Evolutionary conservation across 2,113 vertebrate species (phyloP), one percentile per base, ranked within the genome.

Genomic region (Pluvialis apricaria): DNA sequence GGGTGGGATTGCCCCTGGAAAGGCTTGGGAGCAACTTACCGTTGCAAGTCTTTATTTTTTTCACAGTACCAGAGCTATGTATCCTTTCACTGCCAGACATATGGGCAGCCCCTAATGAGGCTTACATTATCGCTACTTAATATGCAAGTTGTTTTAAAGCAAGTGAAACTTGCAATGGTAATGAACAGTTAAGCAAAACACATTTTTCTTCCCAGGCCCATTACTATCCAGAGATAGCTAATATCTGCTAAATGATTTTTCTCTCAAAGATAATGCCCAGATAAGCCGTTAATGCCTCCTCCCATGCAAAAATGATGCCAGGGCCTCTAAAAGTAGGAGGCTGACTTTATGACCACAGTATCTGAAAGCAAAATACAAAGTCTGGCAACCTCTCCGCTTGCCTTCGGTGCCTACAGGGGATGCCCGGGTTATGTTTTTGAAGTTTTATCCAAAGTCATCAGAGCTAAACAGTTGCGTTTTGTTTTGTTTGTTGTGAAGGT

Each of bases 81-180:
- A 55, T 92, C 40, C 65, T 75, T 69, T 71, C 73, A 10, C 60
- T 84, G 61, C 61, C 61, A 95, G 94, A 75, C 83, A 91, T 94
- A 91, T 88, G 69, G 81, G 90, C 82, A 92, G 92, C 57, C 86
- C 93, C 78, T 96, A 97, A 94, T 95, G 94, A 96, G 96, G 73
- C 92, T 96, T 95, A 79, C 57, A 94, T 96, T 96, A 94, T 84
- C 92, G 83, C 95, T 95, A 79, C 81, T 97, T 97, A 95, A 97
- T 95, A 96, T 91, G 92, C 94, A 94, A 96, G 97, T 95, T 97
- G 88, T 94, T 94, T 71, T 90, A 94, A 95, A 95, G 94, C 86
- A 85, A 91, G 88, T 72, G 83, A 94, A 89, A 95, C 83, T 96
- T 57, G 83, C 69, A 54, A 24, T 69, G 73, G 77, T 92, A 94